Evolutionary conservation across 1,140 invertebrate genomes (phyloP), one percentile per base, ranked within the genome.

Genomic region (Brachionus asplanchnoidis): DNA sequence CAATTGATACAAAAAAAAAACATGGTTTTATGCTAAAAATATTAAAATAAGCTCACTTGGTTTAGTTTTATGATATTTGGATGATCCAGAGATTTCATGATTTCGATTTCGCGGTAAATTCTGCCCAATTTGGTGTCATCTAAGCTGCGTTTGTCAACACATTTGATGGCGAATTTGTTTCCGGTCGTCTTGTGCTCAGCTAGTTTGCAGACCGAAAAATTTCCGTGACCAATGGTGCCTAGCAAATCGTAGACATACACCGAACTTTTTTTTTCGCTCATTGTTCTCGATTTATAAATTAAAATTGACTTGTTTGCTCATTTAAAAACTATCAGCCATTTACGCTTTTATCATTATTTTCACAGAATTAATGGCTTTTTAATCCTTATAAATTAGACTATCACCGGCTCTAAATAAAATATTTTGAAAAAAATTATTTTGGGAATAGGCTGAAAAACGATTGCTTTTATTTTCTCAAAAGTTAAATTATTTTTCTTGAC

Each of bases 161-260:
- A 98, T 92, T 99, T 99, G 90, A 99, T 99, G 86, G 98, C 98
- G 88, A 99, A 93, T 92, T 93, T 40, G 17, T 60, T 66, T 42
- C 97, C 96, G 80, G 97, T 99, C 86, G 97, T 97, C 87, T 99
- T 93, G 92, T 99, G 98, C 90, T 97, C 98, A 85, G 97, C 98
- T 85, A 99, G 92, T 91, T 99, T 99, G 86, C 99, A 98, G 92
- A 99, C 99, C 87, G 98, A 97, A 92, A 99, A 99, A 92, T 99
- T 99, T 68, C 98, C 98, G 91, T 99, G 99, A 87, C 98, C 98
- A 89, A 99, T 99, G 86, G 98, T 99, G 5, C 50, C 50, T 9
- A 60, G 40, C 6, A 80, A 36, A 60, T 80, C 78, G 53, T 80
- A 80, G 1, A 36, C 46, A 32, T 77, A 77, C 0, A 77, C 73